Percentiles rank a stretch among this genome's conserved stretches.
Conservation (phyloP, 2,888 invertebrate genomes). For the Oscheius onirici region DNA sequence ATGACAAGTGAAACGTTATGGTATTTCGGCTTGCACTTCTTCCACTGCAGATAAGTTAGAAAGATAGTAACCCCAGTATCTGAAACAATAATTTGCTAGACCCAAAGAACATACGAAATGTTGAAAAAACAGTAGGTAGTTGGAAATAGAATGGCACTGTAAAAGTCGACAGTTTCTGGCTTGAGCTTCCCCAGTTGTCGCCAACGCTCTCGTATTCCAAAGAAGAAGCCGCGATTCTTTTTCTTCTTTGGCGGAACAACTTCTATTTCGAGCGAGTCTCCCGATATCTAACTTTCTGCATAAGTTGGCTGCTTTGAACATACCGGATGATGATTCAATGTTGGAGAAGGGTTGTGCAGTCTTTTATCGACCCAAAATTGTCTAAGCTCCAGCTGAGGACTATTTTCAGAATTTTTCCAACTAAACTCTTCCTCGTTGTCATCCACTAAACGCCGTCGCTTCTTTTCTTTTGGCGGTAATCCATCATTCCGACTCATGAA, state of each 20-base stretch:
- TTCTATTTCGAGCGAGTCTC: conserved; percentile 26
- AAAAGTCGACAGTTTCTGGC: conserved; percentile 70
- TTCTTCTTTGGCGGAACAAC: conserved; percentile 6
- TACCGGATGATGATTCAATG: conserved; percentile 34
- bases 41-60: conserved; percentile 59
- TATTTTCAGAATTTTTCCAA: conserved; percentile 69
- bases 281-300: conserved; percentile 38
- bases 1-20: too few relatives aligned
- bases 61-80: conserved; percentile 70
- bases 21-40: conserved; percentile 8
- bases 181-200: conserved; percentile 45
- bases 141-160: conserved; percentile 70
- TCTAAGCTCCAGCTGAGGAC: conserved; percentile 67
- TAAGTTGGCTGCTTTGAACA: conserved; percentile 34
- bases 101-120: conserved; percentile 54
- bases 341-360: conserved; percentile 13
- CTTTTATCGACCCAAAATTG: conserved; percentile 52
- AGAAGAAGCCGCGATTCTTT: conserved; percentile 22
- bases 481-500: conserved; percentile 71
- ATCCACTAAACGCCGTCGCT: conserved; percentile 38
- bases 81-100: conserved; percentile 33
- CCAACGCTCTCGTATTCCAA: conserved; percentile 42
- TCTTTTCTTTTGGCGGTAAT: conserved; percentile 56
- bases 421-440: conserved; percentile 65
- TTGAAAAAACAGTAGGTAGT: conserved; percentile 70